These are phyloP conservation scores for Xyliphius kryptos DNA, from an alignment of 2,113 vertebrate species.

Conservation along the genomic window DNA sequence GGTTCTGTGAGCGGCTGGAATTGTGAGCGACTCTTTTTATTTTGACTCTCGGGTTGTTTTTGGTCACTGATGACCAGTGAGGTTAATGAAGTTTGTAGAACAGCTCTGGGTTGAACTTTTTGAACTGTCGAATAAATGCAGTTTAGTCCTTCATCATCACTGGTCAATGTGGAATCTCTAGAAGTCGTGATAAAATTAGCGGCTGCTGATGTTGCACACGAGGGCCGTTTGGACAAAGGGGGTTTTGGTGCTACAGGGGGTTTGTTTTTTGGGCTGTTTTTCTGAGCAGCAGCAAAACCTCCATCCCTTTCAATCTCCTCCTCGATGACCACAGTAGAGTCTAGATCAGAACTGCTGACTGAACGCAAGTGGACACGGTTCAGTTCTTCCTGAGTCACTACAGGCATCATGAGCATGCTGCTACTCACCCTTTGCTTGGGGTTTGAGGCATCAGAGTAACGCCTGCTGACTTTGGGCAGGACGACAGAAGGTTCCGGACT, in stretches of 20 bases:
- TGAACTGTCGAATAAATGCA: conserved; percentile 51
- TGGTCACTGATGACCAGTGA: conserved; percentile 24
- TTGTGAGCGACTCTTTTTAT: conserved; percentile 13
- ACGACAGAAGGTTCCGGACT: conserved; percentile 62
- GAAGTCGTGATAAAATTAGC: background rate
- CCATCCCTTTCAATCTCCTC: conserved; percentile 56
- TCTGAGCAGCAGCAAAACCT: background rate
- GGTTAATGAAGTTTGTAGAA: conserved; percentile 27
- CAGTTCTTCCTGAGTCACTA: conserved; percentile 79
- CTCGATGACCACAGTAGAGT: conserved; percentile 50
- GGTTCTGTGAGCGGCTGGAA: no score
- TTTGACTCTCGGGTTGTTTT: background rate
- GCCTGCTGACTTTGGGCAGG: conserved; percentile 65
- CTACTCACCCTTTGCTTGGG: conserved; percentile 67
- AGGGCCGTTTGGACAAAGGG: conserved; percentile 62
- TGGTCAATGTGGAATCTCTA: conserved; percentile 38
- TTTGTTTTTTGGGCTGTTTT: conserved; percentile 66
- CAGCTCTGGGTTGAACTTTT: conserved; percentile 59
- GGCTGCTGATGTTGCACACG: conserved; percentile 19
- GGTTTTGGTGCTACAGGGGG: conserved; percentile 77
- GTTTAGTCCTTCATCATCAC: conserved; percentile 50
- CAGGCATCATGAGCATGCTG: conserved; percentile 69
- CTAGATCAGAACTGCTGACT: conserved; percentile 69
- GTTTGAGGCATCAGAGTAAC: conserved; percentile 69
- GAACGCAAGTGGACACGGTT: conserved; percentile 74